phyloP scores from a whole-genome alignment of 2,113 vertebrate genomes.

The Callocephalon fimbriatum region DNA sequence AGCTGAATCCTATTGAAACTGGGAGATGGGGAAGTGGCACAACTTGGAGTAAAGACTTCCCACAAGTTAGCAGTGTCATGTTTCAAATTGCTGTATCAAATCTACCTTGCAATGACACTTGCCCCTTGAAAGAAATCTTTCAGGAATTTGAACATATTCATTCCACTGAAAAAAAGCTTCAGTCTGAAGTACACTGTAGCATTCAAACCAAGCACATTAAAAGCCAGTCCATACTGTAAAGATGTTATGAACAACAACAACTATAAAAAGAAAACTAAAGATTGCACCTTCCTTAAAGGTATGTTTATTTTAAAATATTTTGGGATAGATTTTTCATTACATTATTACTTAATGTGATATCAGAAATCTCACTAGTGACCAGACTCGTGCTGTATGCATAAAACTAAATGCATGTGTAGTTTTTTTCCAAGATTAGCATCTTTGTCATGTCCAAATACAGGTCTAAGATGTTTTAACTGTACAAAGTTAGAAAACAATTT shows the following conservation, averaged over 20 bases:
- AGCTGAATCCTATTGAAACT: neutral
- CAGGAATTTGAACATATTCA: neutral
- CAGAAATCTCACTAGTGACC: neutral
- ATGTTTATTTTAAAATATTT: neutral
- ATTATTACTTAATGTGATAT: neutral
- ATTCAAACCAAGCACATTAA: neutral
- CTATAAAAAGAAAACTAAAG: neutral
- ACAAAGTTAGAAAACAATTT: neutral
- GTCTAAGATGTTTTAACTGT: neutral
- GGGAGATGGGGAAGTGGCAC: neutral
- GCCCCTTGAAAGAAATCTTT: neutral
- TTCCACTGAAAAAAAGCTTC: neutral
- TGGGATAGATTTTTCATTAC: neutral
- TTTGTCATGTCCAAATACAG: neutral
- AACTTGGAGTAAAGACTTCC: neutral
- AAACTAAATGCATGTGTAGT: rapidly evolving
- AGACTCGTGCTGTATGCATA: neutral
- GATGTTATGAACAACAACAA: neutral
- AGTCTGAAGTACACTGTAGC: neutral
- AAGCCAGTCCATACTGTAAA: neutral
- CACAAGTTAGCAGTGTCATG: neutral
- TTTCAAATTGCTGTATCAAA: neutral
- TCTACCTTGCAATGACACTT: neutral
- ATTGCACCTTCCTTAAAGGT: neutral
- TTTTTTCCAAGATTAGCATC: neutral